phyloP scores from a whole-genome alignment of 2,113 vertebrate genomes.

The Haemorhous mexicanus region DNA sequence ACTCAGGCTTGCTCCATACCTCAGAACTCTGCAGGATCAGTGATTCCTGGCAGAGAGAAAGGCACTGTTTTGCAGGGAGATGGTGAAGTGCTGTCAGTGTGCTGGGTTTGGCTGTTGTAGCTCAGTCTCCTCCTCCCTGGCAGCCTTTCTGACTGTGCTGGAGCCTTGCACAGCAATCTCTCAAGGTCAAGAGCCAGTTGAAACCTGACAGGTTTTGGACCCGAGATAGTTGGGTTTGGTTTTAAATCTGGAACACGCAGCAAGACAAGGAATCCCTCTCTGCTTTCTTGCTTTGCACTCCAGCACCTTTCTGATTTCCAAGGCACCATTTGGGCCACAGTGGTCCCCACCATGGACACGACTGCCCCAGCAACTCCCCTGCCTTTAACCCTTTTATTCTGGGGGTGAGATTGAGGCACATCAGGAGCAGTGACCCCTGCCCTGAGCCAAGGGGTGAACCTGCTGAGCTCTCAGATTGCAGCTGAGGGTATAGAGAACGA shows the following conservation, averaged over 20 bases:
- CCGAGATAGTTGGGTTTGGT: neutral
- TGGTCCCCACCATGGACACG: neutral
- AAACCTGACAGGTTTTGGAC: neutral
- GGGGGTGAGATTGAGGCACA: neutral
- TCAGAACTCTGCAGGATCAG: accelerated
- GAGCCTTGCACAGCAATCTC: neutral
- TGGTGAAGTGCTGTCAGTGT: accelerated
- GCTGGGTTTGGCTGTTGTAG: neutral
- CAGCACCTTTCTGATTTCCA: neutral
- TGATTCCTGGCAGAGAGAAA: neutral
- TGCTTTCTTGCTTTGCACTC: neutral
- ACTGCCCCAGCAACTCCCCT: neutral
- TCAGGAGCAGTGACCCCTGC: neutral
- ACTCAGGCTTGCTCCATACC: neutral
- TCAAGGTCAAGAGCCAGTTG: neutral
- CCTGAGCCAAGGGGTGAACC: neutral
- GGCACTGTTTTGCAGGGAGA: no score
- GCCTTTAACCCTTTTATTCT: neutral
- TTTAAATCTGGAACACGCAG: accelerated
- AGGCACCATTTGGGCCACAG: neutral
- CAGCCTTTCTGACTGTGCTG: neutral
- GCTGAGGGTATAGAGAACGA: neutral
- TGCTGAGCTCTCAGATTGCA: neutral
- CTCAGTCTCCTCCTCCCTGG: neutral
- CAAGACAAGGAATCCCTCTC: neutral